Evolutionary conservation across 1,140 invertebrate species (phyloP).

Genomic region (Holcopasites calliopsidis): DNA sequence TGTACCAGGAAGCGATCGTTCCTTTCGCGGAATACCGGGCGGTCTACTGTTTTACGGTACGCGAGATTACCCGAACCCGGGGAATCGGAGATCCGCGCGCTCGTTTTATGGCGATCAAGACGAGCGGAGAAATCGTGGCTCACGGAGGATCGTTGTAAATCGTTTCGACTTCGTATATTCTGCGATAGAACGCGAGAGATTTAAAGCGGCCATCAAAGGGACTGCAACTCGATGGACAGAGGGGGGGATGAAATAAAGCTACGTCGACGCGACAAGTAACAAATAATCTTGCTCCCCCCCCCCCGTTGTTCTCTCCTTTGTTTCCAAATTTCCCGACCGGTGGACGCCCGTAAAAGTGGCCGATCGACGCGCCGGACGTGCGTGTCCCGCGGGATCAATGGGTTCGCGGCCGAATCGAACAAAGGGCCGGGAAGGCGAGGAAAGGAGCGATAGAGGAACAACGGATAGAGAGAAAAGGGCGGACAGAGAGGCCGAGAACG

Average conservation of each 20-base stretch:
- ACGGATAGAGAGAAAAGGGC: background rate
- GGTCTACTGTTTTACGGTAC: background rate
- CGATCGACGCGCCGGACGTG: conserved; percentile 51
- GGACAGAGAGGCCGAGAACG: background rate
- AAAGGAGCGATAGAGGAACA: background rate
- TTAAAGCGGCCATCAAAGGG: background rate
- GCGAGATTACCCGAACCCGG: background rate
- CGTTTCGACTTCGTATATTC: background rate
- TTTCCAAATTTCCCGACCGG: conserved; percentile 32
- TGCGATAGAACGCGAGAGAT: too few species aligned
- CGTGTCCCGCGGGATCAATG: conserved; percentile 62
- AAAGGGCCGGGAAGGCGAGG: conserved; percentile 45
- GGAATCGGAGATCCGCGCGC: background rate
- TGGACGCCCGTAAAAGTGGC: conserved; percentile 38
- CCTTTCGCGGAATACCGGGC: conserved; percentile 28
- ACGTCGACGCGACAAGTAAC: conserved; percentile 22
- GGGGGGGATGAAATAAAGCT: background rate
- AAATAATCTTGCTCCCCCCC: conserved; percentile 26
- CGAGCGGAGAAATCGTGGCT: background rate
- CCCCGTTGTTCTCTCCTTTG: conserved; percentile 12
- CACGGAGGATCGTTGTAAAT: background rate
- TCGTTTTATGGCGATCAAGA: background rate
- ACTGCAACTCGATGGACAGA: background rate
- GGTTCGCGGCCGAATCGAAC: conserved; percentile 55
- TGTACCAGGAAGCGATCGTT: conserved; percentile 45